Evolutionary conservation across 1,140 invertebrate species (phyloP), one percentile per base, ranked within the genome.

Genomic region (Cepaea nemoralis): DNA sequence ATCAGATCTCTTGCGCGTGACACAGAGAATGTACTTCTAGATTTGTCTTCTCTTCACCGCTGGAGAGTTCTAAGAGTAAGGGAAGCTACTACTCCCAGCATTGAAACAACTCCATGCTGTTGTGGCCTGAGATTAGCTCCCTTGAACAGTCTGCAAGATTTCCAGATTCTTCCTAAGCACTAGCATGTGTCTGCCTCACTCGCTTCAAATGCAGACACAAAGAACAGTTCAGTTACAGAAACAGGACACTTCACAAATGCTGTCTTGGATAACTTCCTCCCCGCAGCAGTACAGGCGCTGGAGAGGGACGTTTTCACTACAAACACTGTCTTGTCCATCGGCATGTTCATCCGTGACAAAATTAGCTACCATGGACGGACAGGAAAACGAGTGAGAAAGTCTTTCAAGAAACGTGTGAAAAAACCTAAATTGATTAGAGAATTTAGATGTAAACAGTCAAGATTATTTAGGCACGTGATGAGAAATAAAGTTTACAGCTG

Each of bases 41-140:
- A 80, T 55, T 37, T 31, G 19, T 6, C 48, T n/a, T 71, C 78
- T 3, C n/a, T 14, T 37, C 78, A 80, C 48, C 50, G 67, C 42
- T 80, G 78, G 78, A 80, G 48, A 48, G 37, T 73, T 69, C 66
- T 50, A 1, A 69, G 70, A 66, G 40, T 27, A 35, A 71, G 31
- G 69, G 69, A 5, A 45, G 6, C 10, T 16, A 39, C 24, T 3
- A 12, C 40, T 10, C 1, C 69, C 22, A 6, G 2, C 35, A 45
- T 12, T 39, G 37, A 55, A 50, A 39, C 27, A 0, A 19, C 22
- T 39, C 19, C 55, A 31, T 79, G 77, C 42, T 69, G 77, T 69
- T 79, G 77, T 69, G 77, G 77, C 8, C 22, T 79, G 37, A 79
- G 45, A 31, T 31, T 31, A 31, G 40, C 24, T 14, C 24, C 75